Evolutionary conservation across 2,797 vertebrate species (phyloP).

Genomic region (Trichosurus vulpecula): DNA sequence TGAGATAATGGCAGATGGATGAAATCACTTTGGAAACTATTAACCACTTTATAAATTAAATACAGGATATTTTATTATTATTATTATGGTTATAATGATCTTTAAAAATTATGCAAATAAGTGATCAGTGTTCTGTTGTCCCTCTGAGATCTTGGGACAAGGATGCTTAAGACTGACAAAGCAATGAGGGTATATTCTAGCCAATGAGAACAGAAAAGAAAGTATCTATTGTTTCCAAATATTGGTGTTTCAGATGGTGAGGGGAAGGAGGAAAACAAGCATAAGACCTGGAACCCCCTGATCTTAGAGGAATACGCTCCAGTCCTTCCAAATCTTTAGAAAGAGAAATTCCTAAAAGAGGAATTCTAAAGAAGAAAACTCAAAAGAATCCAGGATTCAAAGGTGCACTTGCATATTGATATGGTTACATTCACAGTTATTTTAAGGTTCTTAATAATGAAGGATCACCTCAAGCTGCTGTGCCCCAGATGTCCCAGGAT

Average conservation of each 20-base stretch:
- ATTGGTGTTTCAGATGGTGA: neutral
- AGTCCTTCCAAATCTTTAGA: neutral
- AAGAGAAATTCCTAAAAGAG: neutral
- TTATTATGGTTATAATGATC: neutral
- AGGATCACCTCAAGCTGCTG: neutral
- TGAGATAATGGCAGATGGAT: neutral
- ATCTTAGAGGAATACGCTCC: no score
- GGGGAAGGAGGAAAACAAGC: accelerated
- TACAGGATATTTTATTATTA: neutral
- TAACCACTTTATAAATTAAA: neutral
- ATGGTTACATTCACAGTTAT: neutral
- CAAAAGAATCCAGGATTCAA: neutral
- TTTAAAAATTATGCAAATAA: neutral
- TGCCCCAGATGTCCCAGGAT: slow-evolving; percentile 74
- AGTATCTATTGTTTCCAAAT: neutral
- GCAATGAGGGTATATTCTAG: neutral
- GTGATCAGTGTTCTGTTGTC: neutral
- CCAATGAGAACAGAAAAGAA: no score
- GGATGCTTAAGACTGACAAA: neutral
- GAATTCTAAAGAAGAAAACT: neutral
- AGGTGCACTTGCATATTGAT: neutral
- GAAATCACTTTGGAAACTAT: neutral
- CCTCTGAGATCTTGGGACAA: neutral
- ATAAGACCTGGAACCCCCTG: neutral
- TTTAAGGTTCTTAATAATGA: no score